Conservation (phyloP, 2,888 invertebrate genomes). For the Tachina fera region DNA sequence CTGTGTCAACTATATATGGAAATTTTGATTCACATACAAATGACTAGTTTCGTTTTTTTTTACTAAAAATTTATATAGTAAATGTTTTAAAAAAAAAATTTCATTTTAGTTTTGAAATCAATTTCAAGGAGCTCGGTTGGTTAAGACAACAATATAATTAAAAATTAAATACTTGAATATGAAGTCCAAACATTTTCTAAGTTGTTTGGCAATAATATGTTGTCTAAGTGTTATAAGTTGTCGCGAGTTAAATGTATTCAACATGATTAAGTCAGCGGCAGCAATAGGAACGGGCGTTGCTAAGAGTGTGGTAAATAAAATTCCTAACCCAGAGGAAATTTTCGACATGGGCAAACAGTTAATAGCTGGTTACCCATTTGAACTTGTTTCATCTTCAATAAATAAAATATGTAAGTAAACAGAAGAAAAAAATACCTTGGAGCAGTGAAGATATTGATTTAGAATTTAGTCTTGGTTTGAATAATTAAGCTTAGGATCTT, state of each 20-base stretch:
- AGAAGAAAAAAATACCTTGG: no score
- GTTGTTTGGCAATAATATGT: neutral
- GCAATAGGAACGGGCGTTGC: conserved; percentile 75
- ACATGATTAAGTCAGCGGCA: conserved; percentile 74
- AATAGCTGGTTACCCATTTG: conserved; percentile 81
- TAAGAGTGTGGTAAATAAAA: conserved; percentile 71
- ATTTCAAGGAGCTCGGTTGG: conserved; percentile 40
- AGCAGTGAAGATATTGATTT: no score
- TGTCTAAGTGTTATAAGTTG: conserved; percentile 26
- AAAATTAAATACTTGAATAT: conserved; percentile 16
- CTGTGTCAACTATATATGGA: no score
- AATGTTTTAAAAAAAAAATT: conserved; percentile 10
- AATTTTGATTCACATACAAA: conserved; percentile 31
- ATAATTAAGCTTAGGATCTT: no score
- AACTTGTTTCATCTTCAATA: conserved; percentile 77
- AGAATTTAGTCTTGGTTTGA: no score
- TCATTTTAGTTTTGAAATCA: conserved; percentile 61
- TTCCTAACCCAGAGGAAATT: conserved; percentile 77
- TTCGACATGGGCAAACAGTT: conserved; percentile 79
- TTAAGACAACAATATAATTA: neutral
- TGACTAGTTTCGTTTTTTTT: conserved; percentile 4
- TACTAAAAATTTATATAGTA: conserved; percentile 43
- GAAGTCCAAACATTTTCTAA: conserved; percentile 30
- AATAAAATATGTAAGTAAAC: conserved; percentile 78
- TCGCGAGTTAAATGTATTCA: conserved; percentile 73